phyloP scores from a whole-genome alignment of 2,888 invertebrate genomes.

The Atethmia centrago region DNA sequence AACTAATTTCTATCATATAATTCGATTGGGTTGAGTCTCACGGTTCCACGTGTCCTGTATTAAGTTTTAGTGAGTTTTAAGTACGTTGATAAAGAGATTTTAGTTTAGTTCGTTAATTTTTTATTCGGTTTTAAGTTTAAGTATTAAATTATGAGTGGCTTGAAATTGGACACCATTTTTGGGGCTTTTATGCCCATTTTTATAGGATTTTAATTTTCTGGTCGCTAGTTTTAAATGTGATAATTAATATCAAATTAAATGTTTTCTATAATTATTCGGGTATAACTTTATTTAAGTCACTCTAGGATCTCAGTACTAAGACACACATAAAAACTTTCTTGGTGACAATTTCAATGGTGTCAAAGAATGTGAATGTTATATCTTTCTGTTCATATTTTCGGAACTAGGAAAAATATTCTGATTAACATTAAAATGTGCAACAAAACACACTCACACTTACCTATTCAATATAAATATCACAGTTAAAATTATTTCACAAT shows the following conservation, averaged over 20 bases:
- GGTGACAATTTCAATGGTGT: background rate
- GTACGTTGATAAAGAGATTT: constrained; percentile 43
- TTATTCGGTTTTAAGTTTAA: constrained; percentile 7
- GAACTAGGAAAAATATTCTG: background rate
- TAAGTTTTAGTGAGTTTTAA: constrained; percentile 48
- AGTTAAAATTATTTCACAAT: constrained; percentile 16
- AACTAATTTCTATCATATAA: constrained; percentile 64
- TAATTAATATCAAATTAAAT: background rate
- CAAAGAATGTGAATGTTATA: background rate
- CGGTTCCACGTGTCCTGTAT: constrained; percentile 37
- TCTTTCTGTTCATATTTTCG: background rate
- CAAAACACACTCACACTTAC: constrained; percentile 34
- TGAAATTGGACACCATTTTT: constrained; percentile 40
- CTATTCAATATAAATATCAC: background rate
- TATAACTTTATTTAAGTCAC: background rate
- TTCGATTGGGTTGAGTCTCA: constrained; percentile 41
- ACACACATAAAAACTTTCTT: background rate
- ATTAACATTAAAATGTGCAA: background rate
- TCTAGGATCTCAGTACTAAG: background rate
- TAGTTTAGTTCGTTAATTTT: constrained; percentile 21
- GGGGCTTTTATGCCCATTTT: background rate
- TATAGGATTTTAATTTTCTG: constrained; percentile 8
- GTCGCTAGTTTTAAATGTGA: background rate
- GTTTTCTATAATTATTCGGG: background rate
- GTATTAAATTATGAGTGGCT: constrained; percentile 14